Evolutionary conservation across 2,797 vertebrate genomes (phyloP), one percentile per base, ranked within the genome.

Genomic region (Notolepis coatsorum): DNA sequence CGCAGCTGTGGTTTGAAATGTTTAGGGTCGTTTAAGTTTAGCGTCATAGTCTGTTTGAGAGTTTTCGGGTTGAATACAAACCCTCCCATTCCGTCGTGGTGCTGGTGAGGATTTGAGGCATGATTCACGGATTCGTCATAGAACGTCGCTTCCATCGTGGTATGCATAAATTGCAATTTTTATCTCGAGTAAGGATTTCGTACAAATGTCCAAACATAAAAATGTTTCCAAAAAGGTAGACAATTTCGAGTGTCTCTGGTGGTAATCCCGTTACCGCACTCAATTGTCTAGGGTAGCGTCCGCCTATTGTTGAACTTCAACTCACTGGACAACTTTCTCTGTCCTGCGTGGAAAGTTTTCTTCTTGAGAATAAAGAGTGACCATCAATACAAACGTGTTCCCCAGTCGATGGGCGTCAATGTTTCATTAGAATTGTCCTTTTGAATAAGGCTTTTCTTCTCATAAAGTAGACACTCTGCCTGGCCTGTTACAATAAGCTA

Each of bases 61-160:
- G 93, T 93, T 82, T 95, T 96, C 54, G 95, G 90, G 85, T 95
- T 96, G 81, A 96, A 96, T 76, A 94, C 96, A 57, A 92, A 96
- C 21, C 83, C 83, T 59, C 92, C 86, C 57, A 93, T 73, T 24
- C 79, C 84, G 37, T 90, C 89, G 25, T 82, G 86, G 86, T 93
- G 95, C 24, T 82, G 86, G 86, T 93, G 95, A 20, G 91, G 88
- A 80, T 78, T 82, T 73, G 95, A 95, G 50, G 92, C 93, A 31
- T n/a, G n/a, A n/a, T 90, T 96, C 69, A 97, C 93, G 47, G 95
- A 94, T 90, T 97, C 96, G 80, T 98, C 96, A 81, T 97, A 98
- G 85, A 98, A 97, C 60, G 96, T 96, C 90, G 95, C 94, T 90
- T 98, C 96, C 96, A 97, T 98, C 93, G 94, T 96, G 81, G 93